Conservation (phyloP, 2,888 invertebrate genomes). For the Folsomia manolachei region DNA sequence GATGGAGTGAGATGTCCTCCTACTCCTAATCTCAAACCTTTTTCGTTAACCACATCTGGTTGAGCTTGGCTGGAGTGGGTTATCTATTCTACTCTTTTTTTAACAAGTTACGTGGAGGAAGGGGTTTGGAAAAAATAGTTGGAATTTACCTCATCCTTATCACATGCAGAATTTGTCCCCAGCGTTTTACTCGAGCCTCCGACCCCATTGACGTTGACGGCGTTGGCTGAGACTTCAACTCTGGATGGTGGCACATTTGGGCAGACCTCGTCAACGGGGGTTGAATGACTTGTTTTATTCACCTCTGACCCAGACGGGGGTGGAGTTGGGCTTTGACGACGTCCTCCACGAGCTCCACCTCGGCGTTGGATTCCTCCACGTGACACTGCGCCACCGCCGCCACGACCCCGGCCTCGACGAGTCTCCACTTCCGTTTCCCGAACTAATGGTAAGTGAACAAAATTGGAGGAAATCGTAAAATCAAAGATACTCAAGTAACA, state of each 20-base stretch:
- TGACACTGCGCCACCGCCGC: slow-evolving; percentile 25
- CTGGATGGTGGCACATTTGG: background rate
- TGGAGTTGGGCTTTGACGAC: slow-evolving; percentile 24
- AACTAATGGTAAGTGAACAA: background rate
- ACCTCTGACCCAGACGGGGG: background rate
- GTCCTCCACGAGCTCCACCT: slow-evolving; percentile 29
- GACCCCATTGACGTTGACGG: background rate
- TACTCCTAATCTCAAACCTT: slow-evolving; percentile 22
- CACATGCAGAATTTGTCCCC: slow-evolving; percentile 2
- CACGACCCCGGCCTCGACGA: slow-evolving; percentile 13
- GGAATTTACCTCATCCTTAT: slow-evolving; percentile 3
- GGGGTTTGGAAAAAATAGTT: slow-evolving; percentile 25
- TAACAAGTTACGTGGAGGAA: slow-evolving; percentile 16
- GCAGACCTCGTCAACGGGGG: background rate
- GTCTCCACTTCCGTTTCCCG: slow-evolving; percentile 8
- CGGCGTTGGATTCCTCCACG: slow-evolving; percentile 25
- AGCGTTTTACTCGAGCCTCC: background rate
- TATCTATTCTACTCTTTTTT: too few relatives aligned
- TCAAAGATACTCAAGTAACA: background rate
- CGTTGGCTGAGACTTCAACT: background rate
- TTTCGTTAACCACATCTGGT: slow-evolving; percentile 23
- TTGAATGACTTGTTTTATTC: background rate
- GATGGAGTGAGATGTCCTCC: background rate
- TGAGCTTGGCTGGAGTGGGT: too few relatives aligned
- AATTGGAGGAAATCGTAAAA: background rate